Evolutionary conservation across 2,797 vertebrate genomes (phyloP).

Genomic region (Gymnothorax javanicus): DNA sequence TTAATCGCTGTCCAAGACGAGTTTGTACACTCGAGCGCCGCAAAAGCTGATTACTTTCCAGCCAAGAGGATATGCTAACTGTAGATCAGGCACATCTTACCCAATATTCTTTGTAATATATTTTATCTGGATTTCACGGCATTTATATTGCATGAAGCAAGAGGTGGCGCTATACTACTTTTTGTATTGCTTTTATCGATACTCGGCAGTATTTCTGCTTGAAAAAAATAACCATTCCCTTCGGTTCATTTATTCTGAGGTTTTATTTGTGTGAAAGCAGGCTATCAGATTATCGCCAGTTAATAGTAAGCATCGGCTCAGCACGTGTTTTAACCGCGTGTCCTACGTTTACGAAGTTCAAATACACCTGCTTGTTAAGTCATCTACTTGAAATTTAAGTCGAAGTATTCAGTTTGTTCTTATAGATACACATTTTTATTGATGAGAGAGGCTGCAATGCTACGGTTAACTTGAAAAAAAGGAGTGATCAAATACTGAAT

Average conservation of each 20-base stretch:
- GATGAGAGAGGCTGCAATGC: background rate
- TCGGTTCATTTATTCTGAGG: background rate
- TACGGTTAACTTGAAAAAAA: background rate
- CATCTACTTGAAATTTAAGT: no score
- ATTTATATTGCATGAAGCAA: background rate
- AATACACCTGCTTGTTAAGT: background rate
- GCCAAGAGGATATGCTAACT: background rate
- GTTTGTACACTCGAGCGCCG: background rate
- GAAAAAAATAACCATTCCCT: background rate
- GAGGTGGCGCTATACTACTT: constrained; percentile 16
- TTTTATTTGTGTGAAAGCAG: background rate
- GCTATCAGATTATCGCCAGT: background rate
- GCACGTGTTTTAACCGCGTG: background rate
- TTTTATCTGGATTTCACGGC: background rate
- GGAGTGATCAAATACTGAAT: background rate
- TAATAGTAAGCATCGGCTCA: background rate
- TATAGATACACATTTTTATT: background rate
- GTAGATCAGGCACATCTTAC: background rate
- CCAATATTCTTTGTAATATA: background rate
- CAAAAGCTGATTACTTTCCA: background rate
- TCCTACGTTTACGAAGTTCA: background rate
- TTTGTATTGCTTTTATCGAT: background rate
- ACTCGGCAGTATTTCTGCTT: background rate
- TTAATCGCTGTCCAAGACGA: background rate
- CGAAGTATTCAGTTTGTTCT: background rate